Evolutionary conservation across 2,113 vertebrate genomes (phyloP).

Genomic region (Syrrhaptes paradoxus): DNA sequence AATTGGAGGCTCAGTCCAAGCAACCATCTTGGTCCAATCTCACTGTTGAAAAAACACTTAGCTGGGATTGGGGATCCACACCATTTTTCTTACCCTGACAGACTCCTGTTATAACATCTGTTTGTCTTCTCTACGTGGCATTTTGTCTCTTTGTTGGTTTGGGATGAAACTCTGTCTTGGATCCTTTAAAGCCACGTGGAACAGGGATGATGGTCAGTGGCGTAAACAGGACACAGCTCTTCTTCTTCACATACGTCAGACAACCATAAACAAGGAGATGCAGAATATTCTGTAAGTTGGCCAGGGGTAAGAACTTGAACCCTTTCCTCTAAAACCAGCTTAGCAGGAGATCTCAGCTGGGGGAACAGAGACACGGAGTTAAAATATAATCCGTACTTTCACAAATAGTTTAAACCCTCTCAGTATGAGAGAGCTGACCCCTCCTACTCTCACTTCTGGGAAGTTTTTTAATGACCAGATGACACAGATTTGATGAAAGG

Average conservation of each 20-base stretch:
- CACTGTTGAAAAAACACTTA: neutral
- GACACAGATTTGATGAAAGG: too few relatives aligned
- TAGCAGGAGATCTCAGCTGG: neutral
- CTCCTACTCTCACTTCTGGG: neutral
- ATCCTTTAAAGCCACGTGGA: neutral
- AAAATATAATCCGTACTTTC: neutral
- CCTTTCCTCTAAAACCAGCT: neutral
- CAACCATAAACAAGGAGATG: neutral
- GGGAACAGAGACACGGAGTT: neutral
- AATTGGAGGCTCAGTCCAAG: neutral
- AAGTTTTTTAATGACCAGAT: neutral
- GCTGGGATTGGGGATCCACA: rapidly evolving
- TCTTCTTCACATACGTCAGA: neutral
- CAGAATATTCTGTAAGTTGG: neutral
- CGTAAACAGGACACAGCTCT: neutral
- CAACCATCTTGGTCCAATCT: neutral
- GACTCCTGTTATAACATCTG: neutral
- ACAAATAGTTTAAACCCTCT: neutral
- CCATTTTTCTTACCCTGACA: neutral
- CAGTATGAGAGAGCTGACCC: neutral
- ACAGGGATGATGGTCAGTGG: neutral
- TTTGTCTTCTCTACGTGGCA: neutral
- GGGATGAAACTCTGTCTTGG: neutral
- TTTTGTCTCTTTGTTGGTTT: neutral
- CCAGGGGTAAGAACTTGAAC: neutral